Base-by-base conservation (phyloP, 2,888 invertebrate genomes). In the Actias luna region DNA sequence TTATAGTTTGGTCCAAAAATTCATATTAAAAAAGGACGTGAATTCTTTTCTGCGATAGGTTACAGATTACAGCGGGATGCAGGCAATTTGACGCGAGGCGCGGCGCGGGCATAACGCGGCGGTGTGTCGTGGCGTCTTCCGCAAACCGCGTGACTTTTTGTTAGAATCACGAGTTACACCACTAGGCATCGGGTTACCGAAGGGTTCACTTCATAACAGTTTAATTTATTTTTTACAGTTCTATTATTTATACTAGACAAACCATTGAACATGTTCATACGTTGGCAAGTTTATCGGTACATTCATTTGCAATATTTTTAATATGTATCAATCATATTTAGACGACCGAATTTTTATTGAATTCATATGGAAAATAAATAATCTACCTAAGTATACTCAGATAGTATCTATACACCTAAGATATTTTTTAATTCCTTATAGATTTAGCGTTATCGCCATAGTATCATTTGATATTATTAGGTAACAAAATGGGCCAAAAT, bases 1-100 rank as follows among this genome's bases (percentile, higher is more conserved):
- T 69, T 61, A 5, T 72, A 36, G 27, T 31, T 63, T 63, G 36
- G 16, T 5, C 39, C 63, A 59, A 27, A 42, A 33, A 25, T 52
- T 52, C 52, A 18, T 55, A 84, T 87, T 84, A 88, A 89, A 89
- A 89, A 90, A 89, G 80, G 77, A 83, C 77, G 79, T 79, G 82
- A 84, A 82, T 87, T 82, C 81, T 85, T 85, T 88, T 83, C 82
- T 83, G 82, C 84, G 89, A 92, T 91, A 91, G 89, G 85, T 91
- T 89, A 87, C 91, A 89, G 91, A 92, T 92, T 91, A 91, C 86
- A 84, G 79, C 78, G 81, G 76, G 81, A 78, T 79, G 85, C 83
- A 82, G 85, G 83, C 87, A 84, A 88, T 88, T 87, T 85, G 86
- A 85, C 82, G 86, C 79, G 84, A 27, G 55, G 22, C 55, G 55